Conservation (phyloP, 2,797 vertebrate species). For the Manis javanica region DNA sequence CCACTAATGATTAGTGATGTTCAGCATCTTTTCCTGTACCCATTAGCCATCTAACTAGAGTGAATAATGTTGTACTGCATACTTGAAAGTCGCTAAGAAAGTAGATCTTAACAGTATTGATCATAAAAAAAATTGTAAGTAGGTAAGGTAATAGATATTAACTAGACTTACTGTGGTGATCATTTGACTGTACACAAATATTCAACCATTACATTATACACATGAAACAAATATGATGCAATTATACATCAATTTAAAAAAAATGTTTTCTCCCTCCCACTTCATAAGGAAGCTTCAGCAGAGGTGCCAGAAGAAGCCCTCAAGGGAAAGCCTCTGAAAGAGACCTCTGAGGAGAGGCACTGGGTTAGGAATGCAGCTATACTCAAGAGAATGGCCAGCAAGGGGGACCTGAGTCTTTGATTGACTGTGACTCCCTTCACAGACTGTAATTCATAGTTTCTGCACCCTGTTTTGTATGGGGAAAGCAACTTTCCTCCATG, state of each 20-base stretch:
- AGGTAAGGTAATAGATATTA: neutral
- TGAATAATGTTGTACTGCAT: neutral
- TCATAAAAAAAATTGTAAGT: neutral
- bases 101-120: neutral
- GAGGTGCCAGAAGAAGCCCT: neutral
- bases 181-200: neutral
- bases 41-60: neutral
- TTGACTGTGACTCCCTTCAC: neutral
- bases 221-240: neutral
- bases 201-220: neutral
- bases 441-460: neutral
- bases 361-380: neutral
- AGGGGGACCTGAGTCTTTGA: neutral
- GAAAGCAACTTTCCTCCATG: neutral
- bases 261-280: neutral
- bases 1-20: neutral
- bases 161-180: neutral
- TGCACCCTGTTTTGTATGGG: neutral
- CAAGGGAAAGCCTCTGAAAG: neutral
- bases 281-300: neutral
- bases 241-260: neutral
- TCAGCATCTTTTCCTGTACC: neutral
- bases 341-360: neutral
- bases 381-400: neutral
- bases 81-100: neutral